Conservation (phyloP, 2,888 invertebrate species). For the Agelastica alni region DNA sequence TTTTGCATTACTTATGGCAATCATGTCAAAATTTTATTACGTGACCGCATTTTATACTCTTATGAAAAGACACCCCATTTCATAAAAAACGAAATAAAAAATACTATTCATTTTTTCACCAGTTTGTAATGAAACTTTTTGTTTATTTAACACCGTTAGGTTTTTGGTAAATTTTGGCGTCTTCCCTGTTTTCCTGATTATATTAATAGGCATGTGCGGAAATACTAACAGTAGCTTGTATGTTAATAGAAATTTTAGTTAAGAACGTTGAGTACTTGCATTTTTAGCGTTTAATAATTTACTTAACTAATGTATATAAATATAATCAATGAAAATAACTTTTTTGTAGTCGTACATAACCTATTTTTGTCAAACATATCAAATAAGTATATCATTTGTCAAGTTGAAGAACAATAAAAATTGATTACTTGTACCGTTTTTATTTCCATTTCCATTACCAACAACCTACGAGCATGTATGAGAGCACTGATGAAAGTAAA, state of each 20-base stretch:
- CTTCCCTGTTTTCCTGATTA: conserved; percentile 4
- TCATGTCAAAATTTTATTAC: too few species aligned
- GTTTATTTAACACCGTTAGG: too few species aligned
- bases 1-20: too few species aligned
- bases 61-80: too few species aligned
- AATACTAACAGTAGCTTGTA: conserved; percentile 26
- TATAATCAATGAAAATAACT: conserved; percentile 36
- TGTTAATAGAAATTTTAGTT: conserved; percentile 30
- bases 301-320: conserved; percentile 47
- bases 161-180: too few species aligned
- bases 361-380: conserved; percentile 54
- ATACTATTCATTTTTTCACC: too few species aligned
- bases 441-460: too few species aligned
- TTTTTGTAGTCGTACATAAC: conserved; percentile 47
- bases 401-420: conserved; percentile 34
- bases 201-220: conserved; percentile 6
- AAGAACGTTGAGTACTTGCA: conserved; percentile 31
- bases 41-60: too few species aligned
- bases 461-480: too few species aligned
- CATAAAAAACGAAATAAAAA: too few species aligned
- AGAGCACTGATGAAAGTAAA: too few species aligned
- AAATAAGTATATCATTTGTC: conserved; percentile 37
- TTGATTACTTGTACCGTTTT: conserved; percentile 8
- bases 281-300: conserved; percentile 41
- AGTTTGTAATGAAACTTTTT: too few species aligned